Evolutionary conservation across 2,797 vertebrate species (phyloP).

Genomic region (Nyctibius grandis): DNA sequence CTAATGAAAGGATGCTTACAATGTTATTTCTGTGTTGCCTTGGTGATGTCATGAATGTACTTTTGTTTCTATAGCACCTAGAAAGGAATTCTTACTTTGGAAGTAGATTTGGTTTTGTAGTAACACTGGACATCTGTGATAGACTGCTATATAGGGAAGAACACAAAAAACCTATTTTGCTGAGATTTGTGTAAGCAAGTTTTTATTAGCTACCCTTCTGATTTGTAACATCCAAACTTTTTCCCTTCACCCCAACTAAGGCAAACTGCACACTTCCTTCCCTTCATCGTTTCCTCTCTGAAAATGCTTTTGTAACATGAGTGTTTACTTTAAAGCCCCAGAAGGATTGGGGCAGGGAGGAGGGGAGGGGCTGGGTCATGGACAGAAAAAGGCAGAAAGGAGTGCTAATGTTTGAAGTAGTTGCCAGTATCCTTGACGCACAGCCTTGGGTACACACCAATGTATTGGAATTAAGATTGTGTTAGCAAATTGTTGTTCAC

Average conservation of each 20-base stretch:
- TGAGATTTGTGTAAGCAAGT: not conserved
- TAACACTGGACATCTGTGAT: not conserved
- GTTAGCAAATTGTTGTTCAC: not conserved
- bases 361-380: not conserved
- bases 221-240: not conserved
- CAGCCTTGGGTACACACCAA: not conserved
- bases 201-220: not conserved
- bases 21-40: not conserved
- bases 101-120: not conserved
- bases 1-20: not conserved
- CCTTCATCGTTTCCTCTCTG: not conserved
- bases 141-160: not conserved
- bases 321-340: not conserved
- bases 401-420: not conserved
- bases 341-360: rapidly evolving
- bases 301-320: not conserved
- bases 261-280: not conserved
- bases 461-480: not conserved
- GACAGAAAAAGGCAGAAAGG: not conserved
- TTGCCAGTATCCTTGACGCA: not conserved
- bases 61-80: not conserved
- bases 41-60: not conserved
- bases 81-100: not conserved
- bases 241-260: not conserved
- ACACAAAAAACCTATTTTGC: not conserved